Conservation (phyloP, 35 echinoderm and acorn worm species). For the Apostichopus parvimensis region DNA sequence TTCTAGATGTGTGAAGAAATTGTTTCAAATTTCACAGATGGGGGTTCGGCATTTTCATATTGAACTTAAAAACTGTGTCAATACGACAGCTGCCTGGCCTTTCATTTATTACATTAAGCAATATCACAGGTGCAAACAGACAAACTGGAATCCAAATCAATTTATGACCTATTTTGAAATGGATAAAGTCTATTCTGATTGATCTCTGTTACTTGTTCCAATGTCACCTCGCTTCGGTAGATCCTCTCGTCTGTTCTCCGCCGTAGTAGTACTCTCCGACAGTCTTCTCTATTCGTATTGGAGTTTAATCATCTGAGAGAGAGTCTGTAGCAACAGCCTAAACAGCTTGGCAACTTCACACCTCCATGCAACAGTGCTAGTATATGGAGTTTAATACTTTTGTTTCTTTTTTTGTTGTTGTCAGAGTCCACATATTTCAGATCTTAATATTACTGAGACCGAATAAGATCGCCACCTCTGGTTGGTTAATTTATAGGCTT, state of each 20-base stretch:
- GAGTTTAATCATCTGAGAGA: no score
- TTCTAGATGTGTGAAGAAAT: not conserved
- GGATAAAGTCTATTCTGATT: not conserved
- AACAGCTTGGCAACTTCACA: no score
- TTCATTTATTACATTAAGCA: not conserved
- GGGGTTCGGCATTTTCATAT: not conserved
- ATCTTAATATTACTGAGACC: no score
- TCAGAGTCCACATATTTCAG: no score
- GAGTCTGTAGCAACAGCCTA: no score
- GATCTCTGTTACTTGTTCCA: not conserved
- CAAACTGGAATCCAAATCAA: slow-evolving; percentile 22
- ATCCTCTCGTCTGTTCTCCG: not conserved
- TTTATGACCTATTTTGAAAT: slow-evolving; percentile 30
- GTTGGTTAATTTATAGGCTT: no score
- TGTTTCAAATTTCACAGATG: not conserved
- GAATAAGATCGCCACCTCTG: no score
- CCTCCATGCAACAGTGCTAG: no score
- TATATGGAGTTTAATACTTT: no score
- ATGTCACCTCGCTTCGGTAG: not conserved
- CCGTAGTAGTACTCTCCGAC: not conserved
- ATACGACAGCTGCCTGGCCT: slow-evolving; percentile 14
- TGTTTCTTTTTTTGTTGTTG: no score
- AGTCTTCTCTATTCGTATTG: no score
- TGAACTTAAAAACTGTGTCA: slow-evolving; percentile 4
- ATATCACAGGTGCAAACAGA: slow-evolving; percentile 25